phyloP scores from a whole-genome alignment of 1,140 invertebrate genomes.

The Aleiodes sp. region DNA sequence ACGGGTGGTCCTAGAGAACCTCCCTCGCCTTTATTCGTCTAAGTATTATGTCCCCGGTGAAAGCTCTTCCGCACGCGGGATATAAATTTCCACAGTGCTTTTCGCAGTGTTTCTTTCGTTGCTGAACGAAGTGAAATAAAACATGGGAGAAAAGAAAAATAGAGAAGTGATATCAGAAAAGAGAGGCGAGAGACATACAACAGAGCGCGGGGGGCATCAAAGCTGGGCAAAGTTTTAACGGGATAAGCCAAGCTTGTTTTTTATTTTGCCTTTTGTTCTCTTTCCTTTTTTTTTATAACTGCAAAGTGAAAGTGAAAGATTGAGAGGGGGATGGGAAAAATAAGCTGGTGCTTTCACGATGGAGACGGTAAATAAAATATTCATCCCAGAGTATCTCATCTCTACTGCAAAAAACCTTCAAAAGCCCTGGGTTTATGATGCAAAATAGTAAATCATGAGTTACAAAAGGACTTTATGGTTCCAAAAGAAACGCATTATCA shows the following conservation, averaged over 20 bases:
- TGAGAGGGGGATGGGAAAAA: background rate
- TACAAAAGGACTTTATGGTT: background rate
- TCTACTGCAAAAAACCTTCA: conserved; percentile 6
- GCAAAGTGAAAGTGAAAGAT: conserved; percentile 27
- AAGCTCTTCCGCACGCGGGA: conserved; percentile 27
- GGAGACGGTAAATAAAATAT: conserved; percentile 29
- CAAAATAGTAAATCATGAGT: conserved; percentile 2
- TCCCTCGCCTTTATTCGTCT: background rate
- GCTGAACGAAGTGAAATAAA: conserved; percentile 6
- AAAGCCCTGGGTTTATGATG: background rate
- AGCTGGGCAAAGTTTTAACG: conserved; percentile 37
- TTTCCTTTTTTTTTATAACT: conserved; percentile 6
- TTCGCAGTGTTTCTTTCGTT: conserved; percentile 32
- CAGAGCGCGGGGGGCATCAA: conserved; percentile 26
- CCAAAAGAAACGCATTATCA: background rate
- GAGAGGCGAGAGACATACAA: conserved; percentile 5
- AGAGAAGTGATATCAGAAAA: background rate
- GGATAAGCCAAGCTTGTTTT: conserved; percentile 32
- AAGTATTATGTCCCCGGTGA: conserved; percentile 20
- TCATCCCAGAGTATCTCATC: conserved; percentile 10
- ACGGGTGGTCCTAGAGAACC: background rate
- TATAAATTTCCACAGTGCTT: conserved; percentile 44
- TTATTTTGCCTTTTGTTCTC: conserved; percentile 13
- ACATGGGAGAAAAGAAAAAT: conserved; percentile 23
- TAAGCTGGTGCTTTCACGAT: background rate